Evolutionary conservation across 2,888 invertebrate species (phyloP).

Genomic region (Lithophane semibrunnea): DNA sequence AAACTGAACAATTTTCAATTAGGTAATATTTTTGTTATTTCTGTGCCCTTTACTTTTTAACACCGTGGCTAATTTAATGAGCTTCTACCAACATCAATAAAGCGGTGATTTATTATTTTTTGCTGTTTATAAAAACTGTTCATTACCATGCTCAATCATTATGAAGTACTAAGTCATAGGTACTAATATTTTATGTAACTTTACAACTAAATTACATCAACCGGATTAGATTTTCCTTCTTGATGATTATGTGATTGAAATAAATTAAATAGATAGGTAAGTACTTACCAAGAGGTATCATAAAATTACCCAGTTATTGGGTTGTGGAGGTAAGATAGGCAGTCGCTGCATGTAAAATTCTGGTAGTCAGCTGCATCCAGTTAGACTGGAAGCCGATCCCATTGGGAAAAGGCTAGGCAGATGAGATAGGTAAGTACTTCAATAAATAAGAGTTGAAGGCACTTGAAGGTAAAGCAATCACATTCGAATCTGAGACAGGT

Average conservation of each 20-base stretch:
- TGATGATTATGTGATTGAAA: slow-evolving; percentile 2
- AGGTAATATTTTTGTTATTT: slow-evolving; percentile 2
- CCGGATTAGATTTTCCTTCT: slow-evolving; percentile 29
- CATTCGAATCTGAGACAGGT: slow-evolving; percentile 17
- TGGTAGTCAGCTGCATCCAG: too few relatives aligned
- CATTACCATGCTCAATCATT: slow-evolving; percentile 19
- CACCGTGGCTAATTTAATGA: slow-evolving; percentile 18
- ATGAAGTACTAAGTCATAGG: slow-evolving; percentile 13
- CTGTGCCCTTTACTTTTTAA: slow-evolving; percentile 21
- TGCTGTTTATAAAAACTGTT: slow-evolving; percentile 1
- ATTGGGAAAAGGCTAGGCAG: too few relatives aligned
- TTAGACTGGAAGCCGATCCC: too few relatives aligned
- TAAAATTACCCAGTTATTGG: too few relatives aligned
- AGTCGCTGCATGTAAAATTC: too few relatives aligned
- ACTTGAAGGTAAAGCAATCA: neutral
- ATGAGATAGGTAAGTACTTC: too few relatives aligned
- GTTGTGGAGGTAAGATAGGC: too few relatives aligned
- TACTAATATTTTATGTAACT: slow-evolving; percentile 65
- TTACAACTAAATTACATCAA: slow-evolving; percentile 75
- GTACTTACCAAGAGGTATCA: too few relatives aligned
- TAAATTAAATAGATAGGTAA: neutral
- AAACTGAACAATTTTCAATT: neutral
- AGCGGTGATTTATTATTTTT: neutral
- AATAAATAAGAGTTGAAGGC: neutral
- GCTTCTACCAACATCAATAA: neutral